A percentile compares a stretch with the other conserved stretches of the same genome.
These are phyloP conservation scores for Porites lobata DNA, from an alignment of 92 coral and sea anemone species.

Conservation along the genomic window DNA sequence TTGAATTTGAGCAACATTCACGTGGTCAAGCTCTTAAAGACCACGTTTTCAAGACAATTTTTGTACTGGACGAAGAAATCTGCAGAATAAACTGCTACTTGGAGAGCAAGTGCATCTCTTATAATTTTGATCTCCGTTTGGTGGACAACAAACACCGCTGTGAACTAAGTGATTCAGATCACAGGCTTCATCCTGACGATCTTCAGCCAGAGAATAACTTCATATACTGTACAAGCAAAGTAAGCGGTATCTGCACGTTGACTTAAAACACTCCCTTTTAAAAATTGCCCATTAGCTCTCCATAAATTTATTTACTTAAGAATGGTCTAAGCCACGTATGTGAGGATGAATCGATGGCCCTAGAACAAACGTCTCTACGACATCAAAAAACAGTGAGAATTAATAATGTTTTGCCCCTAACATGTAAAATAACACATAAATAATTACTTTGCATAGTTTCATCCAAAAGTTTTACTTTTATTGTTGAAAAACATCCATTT, in stretches of 20 bases:
- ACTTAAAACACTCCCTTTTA: not conserved
- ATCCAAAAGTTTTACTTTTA: too few relatives aligned
- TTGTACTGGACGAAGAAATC: not conserved
- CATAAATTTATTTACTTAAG: too few relatives aligned
- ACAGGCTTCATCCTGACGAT: constrained; percentile 3
- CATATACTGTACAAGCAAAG: constrained; percentile 1
- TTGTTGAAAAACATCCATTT: too few relatives aligned
- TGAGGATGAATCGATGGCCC: too few relatives aligned
- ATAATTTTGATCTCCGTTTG: not conserved
- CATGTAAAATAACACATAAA: too few relatives aligned
- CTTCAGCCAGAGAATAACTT: not conserved
- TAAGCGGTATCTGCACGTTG: not conserved
- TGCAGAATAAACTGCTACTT: constrained; percentile 20
- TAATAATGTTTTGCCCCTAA: too few relatives aligned
- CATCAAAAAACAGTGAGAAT: too few relatives aligned
- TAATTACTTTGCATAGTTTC: too few relatives aligned
- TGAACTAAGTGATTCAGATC: constrained; percentile 12
- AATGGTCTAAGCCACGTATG: too few relatives aligned
- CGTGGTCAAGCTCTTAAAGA: not conserved
- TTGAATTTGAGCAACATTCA: not conserved
- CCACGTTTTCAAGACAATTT: not conserved
- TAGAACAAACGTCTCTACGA: too few relatives aligned
- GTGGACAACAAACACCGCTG: not conserved
- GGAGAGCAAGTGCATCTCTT: constrained; percentile 6
- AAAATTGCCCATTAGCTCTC: not conserved